Evolutionary conservation across 2,797 vertebrate genomes (phyloP).

Genomic region (Lutjanus campechanus): DNA sequence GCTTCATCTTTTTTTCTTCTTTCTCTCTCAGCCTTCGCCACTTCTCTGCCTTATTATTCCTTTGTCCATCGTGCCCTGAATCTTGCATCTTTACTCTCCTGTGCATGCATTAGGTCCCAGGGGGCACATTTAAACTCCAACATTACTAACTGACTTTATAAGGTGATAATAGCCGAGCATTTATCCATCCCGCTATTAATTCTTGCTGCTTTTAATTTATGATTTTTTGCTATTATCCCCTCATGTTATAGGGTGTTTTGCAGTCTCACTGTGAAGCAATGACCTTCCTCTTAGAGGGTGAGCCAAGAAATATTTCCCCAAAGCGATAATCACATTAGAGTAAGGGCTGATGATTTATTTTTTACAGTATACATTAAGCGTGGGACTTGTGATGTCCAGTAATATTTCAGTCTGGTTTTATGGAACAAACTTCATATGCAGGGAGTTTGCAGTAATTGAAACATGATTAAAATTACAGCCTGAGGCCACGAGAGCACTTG

Average conservation of each 20-base stretch:
- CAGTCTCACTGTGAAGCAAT: slow-evolving; percentile 31
- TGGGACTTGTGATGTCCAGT: slow-evolving; percentile 20
- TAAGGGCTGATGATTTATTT: slow-evolving; percentile 35
- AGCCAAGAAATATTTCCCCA: slow-evolving; percentile 45
- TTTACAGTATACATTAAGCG: slow-evolving; percentile 36
- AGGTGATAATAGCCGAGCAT: slow-evolving; percentile 20
- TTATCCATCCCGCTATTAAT: slow-evolving; percentile 36
- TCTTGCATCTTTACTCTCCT: slow-evolving; percentile 17
- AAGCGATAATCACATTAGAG: slow-evolving; percentile 55
- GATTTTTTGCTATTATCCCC: slow-evolving; percentile 43
- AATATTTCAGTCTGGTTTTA: slow-evolving; percentile 42
- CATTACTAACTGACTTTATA: slow-evolving; percentile 31
- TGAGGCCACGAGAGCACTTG: slow-evolving; percentile 52
- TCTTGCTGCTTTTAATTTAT: slow-evolving; percentile 51
- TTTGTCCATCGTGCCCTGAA: not conserved
- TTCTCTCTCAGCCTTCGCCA: not conserved
- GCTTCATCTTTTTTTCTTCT: slow-evolving; percentile 8
- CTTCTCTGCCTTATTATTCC: not conserved
- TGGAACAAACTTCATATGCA: slow-evolving; percentile 44
- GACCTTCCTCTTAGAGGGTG: slow-evolving; percentile 40
- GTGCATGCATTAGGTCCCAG: not conserved
- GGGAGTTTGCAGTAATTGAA: slow-evolving; percentile 44
- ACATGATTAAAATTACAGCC: slow-evolving; percentile 58
- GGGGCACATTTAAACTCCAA: slow-evolving; percentile 17
- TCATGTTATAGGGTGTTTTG: slow-evolving; percentile 49